Evolutionary conservation across 2,113 vertebrate species (phyloP).

Genomic region (Cebidichthys violaceus): DNA sequence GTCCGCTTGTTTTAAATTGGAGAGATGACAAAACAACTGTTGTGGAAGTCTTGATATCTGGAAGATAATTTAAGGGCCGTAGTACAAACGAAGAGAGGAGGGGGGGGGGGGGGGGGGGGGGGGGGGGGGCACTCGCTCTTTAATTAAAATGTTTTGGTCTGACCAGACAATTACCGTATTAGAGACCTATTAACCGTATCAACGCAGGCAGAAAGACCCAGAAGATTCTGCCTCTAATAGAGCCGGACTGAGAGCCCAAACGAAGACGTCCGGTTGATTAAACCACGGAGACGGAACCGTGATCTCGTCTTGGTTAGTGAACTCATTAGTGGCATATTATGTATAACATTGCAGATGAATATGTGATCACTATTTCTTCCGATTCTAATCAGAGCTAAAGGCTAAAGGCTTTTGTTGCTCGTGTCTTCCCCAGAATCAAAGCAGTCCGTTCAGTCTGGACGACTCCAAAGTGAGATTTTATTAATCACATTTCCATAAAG

Average conservation of each 20-base stretch:
- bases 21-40: constrained; percentile 66
- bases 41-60: constrained; percentile 64
- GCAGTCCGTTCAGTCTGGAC: constrained; percentile 16
- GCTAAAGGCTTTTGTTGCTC: constrained; percentile 3
- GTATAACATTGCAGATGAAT: neutral
- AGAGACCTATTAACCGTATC: constrained; percentile 70
- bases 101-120: too few species aligned
- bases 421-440: constrained; percentile 1
- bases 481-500: constrained; percentile 67
- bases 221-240: constrained; percentile 66
- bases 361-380: neutral
- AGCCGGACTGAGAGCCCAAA: constrained; percentile 24
- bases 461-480: constrained; percentile 32
- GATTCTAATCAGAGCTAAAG: constrained; percentile 13
- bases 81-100: constrained; percentile 46
- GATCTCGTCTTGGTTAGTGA: constrained; percentile 42
- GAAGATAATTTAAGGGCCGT: constrained; percentile 67
- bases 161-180: constrained; percentile 61
- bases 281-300: constrained; percentile 8
- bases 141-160: constrained; percentile 75
- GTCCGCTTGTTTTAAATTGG: constrained; percentile 70
- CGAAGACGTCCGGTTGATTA: constrained; percentile 66
- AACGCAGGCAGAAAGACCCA: constrained; percentile 59
- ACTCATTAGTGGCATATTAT: constrained; percentile 41
- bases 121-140: constrained; percentile 58